Base-by-base conservation (phyloP, 2,888 invertebrate species). In the Melikaiella ostensackeni region DNA sequence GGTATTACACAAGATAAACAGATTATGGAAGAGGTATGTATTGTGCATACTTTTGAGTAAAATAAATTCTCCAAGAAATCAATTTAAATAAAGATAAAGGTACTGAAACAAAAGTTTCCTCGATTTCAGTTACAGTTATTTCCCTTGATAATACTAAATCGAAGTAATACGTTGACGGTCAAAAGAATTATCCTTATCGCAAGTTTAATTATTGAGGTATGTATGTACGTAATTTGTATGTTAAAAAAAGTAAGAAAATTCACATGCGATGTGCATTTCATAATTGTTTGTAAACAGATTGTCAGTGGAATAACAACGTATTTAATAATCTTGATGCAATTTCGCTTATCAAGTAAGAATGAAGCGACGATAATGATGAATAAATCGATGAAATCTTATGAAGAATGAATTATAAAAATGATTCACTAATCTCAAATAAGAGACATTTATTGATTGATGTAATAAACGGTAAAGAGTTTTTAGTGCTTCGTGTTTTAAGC, bases 261-360 rank as follows among this genome's bases (percentile, higher is more conserved):
- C n/a, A 50, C 2, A 8, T n/a, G n/a, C n/a, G 2, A 50, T 16
- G 8, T 50, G 1, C n/a, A 6, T n/a, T 50, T n/a, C 6, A n/a
- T n/a, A 75, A 74, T 38, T 78, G 8, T 8, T n/a, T 50, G 8
- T n/a, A n/a, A 50, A 50, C 70, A 88, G 88, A 82, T 88, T 38
- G 84, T 83, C 24, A 86, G 87, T 62, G 86, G 86, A 27, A 86
- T 88, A 46, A 84, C 88, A 5, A 88, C 87, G 0, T 87, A 88
- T 81, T 83, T 88, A 62, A 80, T 88, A 0, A 88, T 88, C 38
- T 78, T 88, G 7, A 87, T 88, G 57, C 88, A 88, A 79, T 88
- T 88, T 24, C 42, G 16, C 16, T 21, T 27, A 9, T 42, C 64
- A 19, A 19, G 46, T 46, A 7, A 19, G 19, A 16, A 46, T 19